Percentiles rank a stretch among this genome's conserved stretches.
These are phyloP conservation scores for Pagetopsis macropterus DNA, from an alignment of 2,797 vertebrate genomes.

Conservation along the genomic window DNA sequence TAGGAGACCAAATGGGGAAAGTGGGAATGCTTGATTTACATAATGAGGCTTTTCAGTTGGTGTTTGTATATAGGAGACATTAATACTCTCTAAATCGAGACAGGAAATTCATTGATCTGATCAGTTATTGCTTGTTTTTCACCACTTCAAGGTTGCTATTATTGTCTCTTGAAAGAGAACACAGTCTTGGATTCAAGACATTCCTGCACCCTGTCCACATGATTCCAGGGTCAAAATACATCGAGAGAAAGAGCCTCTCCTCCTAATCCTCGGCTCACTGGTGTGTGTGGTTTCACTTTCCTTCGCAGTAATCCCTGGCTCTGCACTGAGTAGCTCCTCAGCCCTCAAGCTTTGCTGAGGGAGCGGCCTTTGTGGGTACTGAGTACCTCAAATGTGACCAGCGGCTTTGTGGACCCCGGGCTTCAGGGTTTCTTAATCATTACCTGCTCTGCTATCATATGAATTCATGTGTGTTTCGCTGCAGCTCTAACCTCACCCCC, in stretches of 20 bases:
- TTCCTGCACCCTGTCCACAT: conserved; percentile 13
- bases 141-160: conserved; percentile 6
- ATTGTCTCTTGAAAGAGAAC: not conserved
- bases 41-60: not conserved
- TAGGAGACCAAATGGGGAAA: not conserved
- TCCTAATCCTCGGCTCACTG: conserved; percentile 73
- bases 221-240: conserved; percentile 27
- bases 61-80: not conserved
- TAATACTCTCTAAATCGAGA: not conserved
- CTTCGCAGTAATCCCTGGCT: conserved; percentile 99
- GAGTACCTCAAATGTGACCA: conserved; percentile 75
- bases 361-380: conserved; percentile 85
- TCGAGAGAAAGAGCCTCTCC: conserved; percentile 38
- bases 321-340: conserved; percentile 97
- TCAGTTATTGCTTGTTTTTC: conserved; percentile 7
- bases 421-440: conserved; percentile 71
- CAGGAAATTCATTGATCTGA: conserved; percentile 9
- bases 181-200: not conserved
- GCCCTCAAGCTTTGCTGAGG: conserved; percentile 86
- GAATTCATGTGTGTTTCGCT: conserved; percentile 57
- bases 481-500: conserved; percentile 62
- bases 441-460: conserved; percentile 63
- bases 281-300: conserved; percentile 90
- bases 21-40: not conserved
- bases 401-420: conserved; percentile 75